phyloP scores from a whole-genome alignment of 1,140 invertebrate species.

The Bombus cullumanus region DNA sequence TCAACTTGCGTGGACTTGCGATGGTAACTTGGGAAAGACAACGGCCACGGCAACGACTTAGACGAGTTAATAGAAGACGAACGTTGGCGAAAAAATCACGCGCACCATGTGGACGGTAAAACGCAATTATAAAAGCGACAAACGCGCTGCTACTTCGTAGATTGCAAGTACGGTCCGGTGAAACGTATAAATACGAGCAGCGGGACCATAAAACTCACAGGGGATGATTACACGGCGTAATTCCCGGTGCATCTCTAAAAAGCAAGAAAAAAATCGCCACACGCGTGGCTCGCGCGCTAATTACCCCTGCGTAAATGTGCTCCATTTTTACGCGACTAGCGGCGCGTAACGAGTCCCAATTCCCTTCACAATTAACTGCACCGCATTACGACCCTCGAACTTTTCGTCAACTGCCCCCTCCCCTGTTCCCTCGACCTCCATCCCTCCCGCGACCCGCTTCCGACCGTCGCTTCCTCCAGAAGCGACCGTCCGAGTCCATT shows the following conservation, averaged over 20 bases:
- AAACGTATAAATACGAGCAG: not conserved
- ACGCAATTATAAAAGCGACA: too few relatives aligned
- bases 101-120: not conserved
- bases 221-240: slow-evolving; percentile 13
- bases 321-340: slow-evolving; percentile 41
- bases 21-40: too few relatives aligned
- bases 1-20: fast-evolving
- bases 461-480: slow-evolving; percentile 18
- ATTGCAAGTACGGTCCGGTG: not conserved
- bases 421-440: not conserved
- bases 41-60: too few relatives aligned
- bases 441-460: not conserved
- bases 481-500: slow-evolving; percentile 47
- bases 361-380: slow-evolving; percentile 55
- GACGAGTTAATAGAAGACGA: too few relatives aligned
- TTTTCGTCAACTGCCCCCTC: slow-evolving; percentile 47
- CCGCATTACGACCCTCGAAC: slow-evolving; percentile 48
- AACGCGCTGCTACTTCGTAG: not conserved
- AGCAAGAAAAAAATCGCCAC: not conserved
- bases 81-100: not conserved
- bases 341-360: slow-evolving; percentile 58
- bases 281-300: slow-evolving; percentile 19
- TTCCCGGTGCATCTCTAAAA: not conserved
- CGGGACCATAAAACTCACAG: not conserved
- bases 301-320: slow-evolving; percentile 41